phyloP scores from a whole-genome alignment of 2,888 invertebrate genomes.

The Lepidocyrtinus sp. region DNA sequence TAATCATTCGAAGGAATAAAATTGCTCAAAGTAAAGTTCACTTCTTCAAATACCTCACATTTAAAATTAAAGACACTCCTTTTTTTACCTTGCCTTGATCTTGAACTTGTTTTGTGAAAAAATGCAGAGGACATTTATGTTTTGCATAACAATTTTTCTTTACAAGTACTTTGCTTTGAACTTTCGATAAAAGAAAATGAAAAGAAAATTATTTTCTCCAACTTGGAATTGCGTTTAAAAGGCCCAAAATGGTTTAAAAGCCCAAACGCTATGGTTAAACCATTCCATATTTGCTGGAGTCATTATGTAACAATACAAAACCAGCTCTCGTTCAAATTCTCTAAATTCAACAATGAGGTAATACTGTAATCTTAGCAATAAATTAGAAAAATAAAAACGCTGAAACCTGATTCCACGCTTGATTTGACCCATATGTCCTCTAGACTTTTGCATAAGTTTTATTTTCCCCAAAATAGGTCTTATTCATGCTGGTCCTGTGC shows the following conservation, averaged over 20 bases:
- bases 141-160: no score
- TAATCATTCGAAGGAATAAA: neutral
- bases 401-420: neutral
- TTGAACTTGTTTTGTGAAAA: slow-evolving; percentile 25
- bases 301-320: neutral
- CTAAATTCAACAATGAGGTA: neutral
- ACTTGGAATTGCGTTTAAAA: neutral
- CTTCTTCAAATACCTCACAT: no score
- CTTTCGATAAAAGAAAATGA: neutral
- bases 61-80: neutral
- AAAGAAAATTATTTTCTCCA: neutral
- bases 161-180: no score
- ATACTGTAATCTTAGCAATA: neutral
- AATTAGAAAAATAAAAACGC: neutral
- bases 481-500: no score
- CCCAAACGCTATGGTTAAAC: neutral
- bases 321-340: neutral
- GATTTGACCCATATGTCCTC: neutral
- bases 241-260: neutral
- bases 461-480: no score
- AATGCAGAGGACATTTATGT: no score
- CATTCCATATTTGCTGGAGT: neutral
- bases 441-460: no score
- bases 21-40: no score
- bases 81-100: slow-evolving; percentile 20